Conservation (phyloP, 2,888 invertebrate genomes). For the Drosophila borealis region DNA sequence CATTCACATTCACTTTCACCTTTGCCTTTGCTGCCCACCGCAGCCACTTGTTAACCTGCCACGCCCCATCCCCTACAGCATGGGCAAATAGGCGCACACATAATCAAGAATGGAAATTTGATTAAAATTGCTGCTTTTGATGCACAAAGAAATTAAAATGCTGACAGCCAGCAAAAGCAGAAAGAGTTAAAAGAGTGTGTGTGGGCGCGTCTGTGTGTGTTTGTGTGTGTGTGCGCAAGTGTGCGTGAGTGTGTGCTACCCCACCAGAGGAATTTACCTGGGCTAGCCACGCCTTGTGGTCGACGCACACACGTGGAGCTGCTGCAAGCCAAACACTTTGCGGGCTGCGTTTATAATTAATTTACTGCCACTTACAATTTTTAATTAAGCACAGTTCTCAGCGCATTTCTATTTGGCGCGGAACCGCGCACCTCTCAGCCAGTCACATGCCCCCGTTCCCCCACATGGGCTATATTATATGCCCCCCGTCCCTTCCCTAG, state of each 20-base stretch:
- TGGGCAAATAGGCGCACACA: conserved; percentile 22
- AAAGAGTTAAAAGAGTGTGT: not conserved
- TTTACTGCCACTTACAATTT: conserved; percentile 79
- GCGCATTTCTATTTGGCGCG: conserved; percentile 51
- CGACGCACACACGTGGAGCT: conserved; percentile 52
- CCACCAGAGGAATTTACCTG: conserved; percentile 5
- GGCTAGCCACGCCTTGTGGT: conserved; percentile 34
- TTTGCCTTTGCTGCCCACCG: not conserved
- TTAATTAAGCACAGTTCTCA: conserved; percentile 72
- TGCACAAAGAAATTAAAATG: conserved; percentile 61
- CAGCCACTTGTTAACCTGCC: not conserved
- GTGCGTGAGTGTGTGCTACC: not conserved
- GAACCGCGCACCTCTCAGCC: conserved; percentile 1
- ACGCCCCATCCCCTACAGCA: not conserved
- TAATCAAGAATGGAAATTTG: conserved; percentile 63
- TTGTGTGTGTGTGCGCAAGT: not conserved
- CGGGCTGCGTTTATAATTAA: conserved; percentile 74
- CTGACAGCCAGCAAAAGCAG: conserved; percentile 43
- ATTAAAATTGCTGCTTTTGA: conserved; percentile 74
- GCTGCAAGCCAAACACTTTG: conserved; percentile 76
- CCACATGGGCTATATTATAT: too few species aligned
- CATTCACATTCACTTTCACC: too few species aligned
- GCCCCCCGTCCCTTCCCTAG: too few species aligned
- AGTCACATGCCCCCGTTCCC: not conserved
- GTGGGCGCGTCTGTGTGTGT: not conserved